phyloP scores from a whole-genome alignment of 2,113 vertebrate genomes.

The Antechinus flavipes region DNA sequence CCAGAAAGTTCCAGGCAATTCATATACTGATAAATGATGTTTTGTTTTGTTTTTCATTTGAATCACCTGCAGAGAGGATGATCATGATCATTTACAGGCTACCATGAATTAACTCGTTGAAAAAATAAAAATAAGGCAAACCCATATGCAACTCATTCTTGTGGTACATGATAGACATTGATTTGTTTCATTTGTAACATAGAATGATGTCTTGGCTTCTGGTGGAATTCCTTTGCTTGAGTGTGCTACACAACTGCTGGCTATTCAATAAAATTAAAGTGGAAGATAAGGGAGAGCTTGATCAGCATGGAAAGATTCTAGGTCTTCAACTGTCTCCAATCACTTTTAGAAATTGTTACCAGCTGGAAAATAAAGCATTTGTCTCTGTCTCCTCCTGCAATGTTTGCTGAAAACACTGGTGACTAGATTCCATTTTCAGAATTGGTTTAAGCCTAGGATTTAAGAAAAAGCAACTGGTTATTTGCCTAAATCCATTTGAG shows the following conservation, averaged over 20 bases:
- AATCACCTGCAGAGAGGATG: no score
- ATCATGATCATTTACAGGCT: not conserved
- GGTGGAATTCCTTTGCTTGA: slow-evolving; percentile 24
- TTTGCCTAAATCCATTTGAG: slow-evolving; percentile 58
- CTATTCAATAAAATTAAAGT: not conserved
- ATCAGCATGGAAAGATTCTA: slow-evolving; percentile 43
- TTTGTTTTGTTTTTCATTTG: not conserved
- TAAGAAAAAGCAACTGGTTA: slow-evolving; percentile 6
- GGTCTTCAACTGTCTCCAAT: not conserved
- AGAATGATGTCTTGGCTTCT: slow-evolving; percentile 10
- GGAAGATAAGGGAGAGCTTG: slow-evolving; percentile 41
- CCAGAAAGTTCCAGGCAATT: not conserved
- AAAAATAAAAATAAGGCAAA: slow-evolving; percentile 54
- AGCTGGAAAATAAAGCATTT: slow-evolving; percentile 46
- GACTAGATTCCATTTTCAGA: slow-evolving; percentile 51
- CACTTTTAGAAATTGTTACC: slow-evolving; percentile 71
- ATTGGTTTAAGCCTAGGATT: slow-evolving; percentile 66
- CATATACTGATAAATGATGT: not conserved
- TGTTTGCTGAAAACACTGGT: slow-evolving; percentile 33
- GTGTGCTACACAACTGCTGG: slow-evolving; percentile 46
- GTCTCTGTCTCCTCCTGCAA: slow-evolving; percentile 42
- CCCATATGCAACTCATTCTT: slow-evolving; percentile 59
- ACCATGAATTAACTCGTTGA: not conserved
- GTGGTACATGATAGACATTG: not conserved
- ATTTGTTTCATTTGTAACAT: slow-evolving; percentile 52